Evolutionary conservation across 2,888 invertebrate species (phyloP).

Genomic region (Poecilus cupreus): DNA sequence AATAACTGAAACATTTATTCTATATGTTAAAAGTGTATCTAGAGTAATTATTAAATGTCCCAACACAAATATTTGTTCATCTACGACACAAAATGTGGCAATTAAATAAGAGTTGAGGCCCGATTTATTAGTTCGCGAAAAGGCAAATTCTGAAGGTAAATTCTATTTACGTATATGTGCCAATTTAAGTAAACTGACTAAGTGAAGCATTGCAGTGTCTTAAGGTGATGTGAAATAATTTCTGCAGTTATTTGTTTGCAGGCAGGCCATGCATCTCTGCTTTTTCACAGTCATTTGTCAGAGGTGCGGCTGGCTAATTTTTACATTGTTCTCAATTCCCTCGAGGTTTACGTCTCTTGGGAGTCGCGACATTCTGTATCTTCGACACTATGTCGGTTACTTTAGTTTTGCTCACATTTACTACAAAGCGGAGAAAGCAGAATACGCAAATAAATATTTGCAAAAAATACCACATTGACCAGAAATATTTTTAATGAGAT

Average conservation of each 20-base stretch:
- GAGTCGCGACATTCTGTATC: background rate
- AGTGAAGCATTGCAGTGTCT: background rate
- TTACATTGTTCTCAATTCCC: constrained; percentile 35
- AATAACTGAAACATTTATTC: too few relatives aligned
- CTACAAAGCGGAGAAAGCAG: background rate
- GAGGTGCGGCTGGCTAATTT: constrained; percentile 45
- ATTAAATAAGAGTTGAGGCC: too few relatives aligned
- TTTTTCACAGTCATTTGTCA: constrained; percentile 48
- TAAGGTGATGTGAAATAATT: constrained; percentile 2
- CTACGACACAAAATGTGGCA: too few relatives aligned
- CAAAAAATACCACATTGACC: too few relatives aligned
- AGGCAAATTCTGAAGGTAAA: too few relatives aligned
- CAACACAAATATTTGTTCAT: too few relatives aligned
- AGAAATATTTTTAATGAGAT: too few relatives aligned
- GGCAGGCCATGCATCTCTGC: constrained; percentile 3
- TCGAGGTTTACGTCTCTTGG: background rate
- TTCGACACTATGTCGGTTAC: background rate
- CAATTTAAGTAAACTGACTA: background rate
- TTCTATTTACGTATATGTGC: too few relatives aligned
- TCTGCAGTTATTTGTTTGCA: constrained; percentile 12
- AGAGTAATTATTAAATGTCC: too few relatives aligned
- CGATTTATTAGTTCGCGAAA: too few relatives aligned
- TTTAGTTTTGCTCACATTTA: background rate
- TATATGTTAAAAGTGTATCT: too few relatives aligned
- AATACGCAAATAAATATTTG: too few relatives aligned